Evolutionary conservation across 2,888 invertebrate genomes (phyloP).

Genomic region (Bugulina stolonifera): DNA sequence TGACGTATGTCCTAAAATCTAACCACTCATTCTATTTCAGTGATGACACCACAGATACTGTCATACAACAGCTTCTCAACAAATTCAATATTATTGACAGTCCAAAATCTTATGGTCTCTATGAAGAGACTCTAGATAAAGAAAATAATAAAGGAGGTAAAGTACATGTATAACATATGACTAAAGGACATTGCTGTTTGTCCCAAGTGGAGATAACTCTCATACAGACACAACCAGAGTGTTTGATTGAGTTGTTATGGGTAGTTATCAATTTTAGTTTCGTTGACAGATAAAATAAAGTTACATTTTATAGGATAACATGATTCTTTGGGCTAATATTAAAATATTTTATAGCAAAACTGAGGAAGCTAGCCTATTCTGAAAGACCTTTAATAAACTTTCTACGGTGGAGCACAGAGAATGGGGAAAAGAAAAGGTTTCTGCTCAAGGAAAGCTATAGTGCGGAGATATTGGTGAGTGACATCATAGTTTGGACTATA

Average conservation of each 20-base stretch:
- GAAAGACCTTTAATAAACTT: conserved; percentile 16
- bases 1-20: too few species aligned
- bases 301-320: too few species aligned
- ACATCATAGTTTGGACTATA: too few species aligned
- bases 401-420: neutral
- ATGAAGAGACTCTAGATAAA: neutral
- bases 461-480: conserved; percentile 4
- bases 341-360: neutral
- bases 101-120: conserved; percentile 14
- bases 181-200: too few species aligned
- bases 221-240: too few species aligned
- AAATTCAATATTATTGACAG: conserved; percentile 13
- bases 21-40: too few species aligned
- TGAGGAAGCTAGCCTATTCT: neutral
- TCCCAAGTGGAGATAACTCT: too few species aligned
- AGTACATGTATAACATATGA: too few species aligned
- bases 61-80: neutral
- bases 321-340: too few species aligned
- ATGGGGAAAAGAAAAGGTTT: conserved; percentile 6
- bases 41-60: neutral
- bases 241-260: too few species aligned
- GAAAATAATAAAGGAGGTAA: conserved; percentile 14
- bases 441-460: neutral
- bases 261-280: too few species aligned
- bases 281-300: too few species aligned